Conservation (phyloP, 2,113 vertebrate genomes). For the Equus quagga region DNA sequence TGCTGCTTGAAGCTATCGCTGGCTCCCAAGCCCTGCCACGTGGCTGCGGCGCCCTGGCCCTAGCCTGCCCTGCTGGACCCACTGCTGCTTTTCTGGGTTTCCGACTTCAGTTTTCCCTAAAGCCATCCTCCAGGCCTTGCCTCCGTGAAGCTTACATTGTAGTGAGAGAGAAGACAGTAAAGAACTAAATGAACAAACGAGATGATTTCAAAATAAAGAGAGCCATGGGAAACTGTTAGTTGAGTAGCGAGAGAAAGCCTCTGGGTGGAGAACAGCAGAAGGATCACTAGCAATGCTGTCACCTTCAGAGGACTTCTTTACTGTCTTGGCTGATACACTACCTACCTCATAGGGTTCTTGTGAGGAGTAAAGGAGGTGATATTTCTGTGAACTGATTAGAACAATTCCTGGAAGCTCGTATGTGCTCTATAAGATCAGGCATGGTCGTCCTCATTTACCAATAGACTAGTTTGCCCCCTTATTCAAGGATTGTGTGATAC, state of each 20-base stretch:
- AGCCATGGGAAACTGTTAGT: background rate
- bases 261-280: background rate
- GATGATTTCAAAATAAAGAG: background rate
- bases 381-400: background rate
- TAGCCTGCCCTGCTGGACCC: rapidly evolving
- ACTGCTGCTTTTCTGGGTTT: background rate
- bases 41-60: background rate
- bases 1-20: background rate
- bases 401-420: background rate
- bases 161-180: background rate
- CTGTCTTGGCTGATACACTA: background rate
- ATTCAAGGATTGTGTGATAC: background rate
- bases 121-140: background rate
- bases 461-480: background rate
- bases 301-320: background rate
- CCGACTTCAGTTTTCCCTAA: background rate
- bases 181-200: background rate
- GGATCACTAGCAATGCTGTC: too few species aligned
- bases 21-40: background rate
- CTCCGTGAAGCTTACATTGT: background rate
- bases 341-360: background rate
- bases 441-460: background rate
- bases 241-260: background rate
- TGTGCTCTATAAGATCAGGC: background rate
- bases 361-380: background rate